Conservation (phyloP, 2,113 vertebrate genomes). For the Tenebrosternarchus preto region DNA sequence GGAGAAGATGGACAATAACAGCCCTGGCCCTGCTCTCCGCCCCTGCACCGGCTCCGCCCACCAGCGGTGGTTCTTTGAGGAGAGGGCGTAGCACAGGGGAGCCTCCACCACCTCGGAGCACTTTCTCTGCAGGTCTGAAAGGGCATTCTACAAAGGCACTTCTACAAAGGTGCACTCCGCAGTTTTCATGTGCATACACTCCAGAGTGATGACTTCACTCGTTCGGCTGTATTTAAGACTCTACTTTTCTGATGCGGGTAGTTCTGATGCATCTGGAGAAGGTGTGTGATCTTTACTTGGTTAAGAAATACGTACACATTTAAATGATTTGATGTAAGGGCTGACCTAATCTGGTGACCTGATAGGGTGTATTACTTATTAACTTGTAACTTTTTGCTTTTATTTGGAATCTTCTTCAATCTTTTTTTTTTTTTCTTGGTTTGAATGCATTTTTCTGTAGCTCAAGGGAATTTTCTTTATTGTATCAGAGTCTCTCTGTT, state of each 20-base stretch:
- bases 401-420: background rate
- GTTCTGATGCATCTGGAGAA: background rate
- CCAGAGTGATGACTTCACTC: background rate
- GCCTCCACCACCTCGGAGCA: background rate
- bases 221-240: background rate
- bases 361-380: background rate
- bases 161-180: background rate
- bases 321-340: background rate
- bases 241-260: background rate
- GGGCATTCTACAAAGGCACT: background rate
- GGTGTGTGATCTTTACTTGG: background rate
- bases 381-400: background rate
- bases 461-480: background rate
- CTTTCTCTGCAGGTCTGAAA: slow-evolving; percentile 1
- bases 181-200: background rate
- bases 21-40: slow-evolving; percentile 77
- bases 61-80: slow-evolving; percentile 94
- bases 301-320: background rate
- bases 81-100: slow-evolving; percentile 63
- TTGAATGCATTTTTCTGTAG: background rate
- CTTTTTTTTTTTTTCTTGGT: background rate
- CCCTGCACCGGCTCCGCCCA: slow-evolving; percentile 74
- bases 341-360: background rate
- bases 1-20: slow-evolving; percentile 63
- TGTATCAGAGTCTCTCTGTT: background rate